These are phyloP conservation scores for Biston betularia DNA, from an alignment of 2,888 invertebrate species.

Conservation along the genomic window DNA sequence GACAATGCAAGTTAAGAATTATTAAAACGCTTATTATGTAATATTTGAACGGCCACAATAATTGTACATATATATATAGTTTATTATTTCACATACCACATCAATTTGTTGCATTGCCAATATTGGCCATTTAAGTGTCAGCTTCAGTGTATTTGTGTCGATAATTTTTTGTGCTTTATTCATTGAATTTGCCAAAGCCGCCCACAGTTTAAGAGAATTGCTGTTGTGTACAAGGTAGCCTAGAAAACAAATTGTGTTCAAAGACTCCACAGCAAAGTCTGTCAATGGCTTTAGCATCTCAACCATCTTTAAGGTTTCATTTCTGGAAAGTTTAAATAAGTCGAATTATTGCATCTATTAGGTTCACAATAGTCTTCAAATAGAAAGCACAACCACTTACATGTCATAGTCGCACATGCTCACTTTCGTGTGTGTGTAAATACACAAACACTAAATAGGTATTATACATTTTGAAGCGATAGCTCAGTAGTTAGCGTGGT, in stretches of 20 bases:
- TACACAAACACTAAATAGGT: too few relatives aligned
- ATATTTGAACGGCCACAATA: too few relatives aligned
- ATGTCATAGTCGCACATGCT: too few relatives aligned
- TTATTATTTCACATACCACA: conserved; percentile 50
- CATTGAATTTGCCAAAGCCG: conserved; percentile 58
- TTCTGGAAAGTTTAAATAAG: conserved; percentile 31
- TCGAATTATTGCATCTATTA: not conserved
- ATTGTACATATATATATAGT: not conserved
- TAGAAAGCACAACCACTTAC: too few relatives aligned
- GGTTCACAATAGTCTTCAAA: too few relatives aligned
- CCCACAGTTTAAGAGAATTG: conserved; percentile 63
- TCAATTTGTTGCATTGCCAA: conserved; percentile 49
- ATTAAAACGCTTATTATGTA: too few relatives aligned
- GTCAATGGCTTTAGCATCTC: conserved; percentile 50
- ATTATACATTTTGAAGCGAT: too few relatives aligned
- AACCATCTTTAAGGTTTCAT: conserved; percentile 39
- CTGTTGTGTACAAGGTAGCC: conserved; percentile 50
- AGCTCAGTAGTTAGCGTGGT: too few relatives aligned
- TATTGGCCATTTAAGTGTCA: conserved; percentile 68
- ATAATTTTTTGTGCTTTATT: conserved; percentile 44
- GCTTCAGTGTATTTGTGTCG: conserved; percentile 41
- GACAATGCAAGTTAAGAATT: too few relatives aligned
- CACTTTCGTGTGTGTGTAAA: too few relatives aligned
- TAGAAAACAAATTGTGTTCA: conserved; percentile 48
- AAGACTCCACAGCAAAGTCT: conserved; percentile 17